Conservation (phyloP, 2,888 invertebrate species). For the Drosophila buzzatii region DNA sequence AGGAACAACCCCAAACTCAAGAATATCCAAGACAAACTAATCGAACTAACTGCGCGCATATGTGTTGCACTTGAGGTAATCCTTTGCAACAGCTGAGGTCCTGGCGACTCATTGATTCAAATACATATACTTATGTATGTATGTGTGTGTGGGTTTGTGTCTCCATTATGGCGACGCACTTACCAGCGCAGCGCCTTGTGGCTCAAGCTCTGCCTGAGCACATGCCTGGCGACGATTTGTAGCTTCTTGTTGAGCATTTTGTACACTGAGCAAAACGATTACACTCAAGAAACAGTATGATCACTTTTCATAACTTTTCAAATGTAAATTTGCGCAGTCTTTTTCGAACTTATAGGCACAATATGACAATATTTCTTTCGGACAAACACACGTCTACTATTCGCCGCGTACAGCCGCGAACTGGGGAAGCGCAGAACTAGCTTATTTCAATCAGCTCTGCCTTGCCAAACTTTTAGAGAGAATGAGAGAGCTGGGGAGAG, state of each 20-base stretch:
- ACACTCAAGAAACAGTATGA: background rate
- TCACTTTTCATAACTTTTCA: slow-evolving; percentile 20
- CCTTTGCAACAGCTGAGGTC: background rate
- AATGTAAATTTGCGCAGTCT: background rate
- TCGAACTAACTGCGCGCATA: background rate
- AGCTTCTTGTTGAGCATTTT: slow-evolving; percentile 51
- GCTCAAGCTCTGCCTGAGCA: slow-evolving; percentile 33
- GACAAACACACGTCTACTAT: slow-evolving; percentile 27
- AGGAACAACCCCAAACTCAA: background rate
- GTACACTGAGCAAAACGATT: background rate
- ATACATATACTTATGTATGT: background rate
- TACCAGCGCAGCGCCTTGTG: slow-evolving; percentile 52
- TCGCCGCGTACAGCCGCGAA: slow-evolving; percentile 15
- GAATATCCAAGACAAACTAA: background rate
- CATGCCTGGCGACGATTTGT: slow-evolving; percentile 37
- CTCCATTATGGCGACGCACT: slow-evolving; percentile 13
- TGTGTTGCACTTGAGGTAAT: background rate
- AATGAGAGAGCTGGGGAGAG: background rate
- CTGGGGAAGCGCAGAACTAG: slow-evolving; percentile 6
- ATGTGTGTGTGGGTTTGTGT: slow-evolving; percentile 3
- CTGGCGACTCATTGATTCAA: background rate
- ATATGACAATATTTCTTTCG: background rate
- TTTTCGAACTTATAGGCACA: background rate
- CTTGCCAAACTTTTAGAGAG: background rate
- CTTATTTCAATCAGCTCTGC: slow-evolving; percentile 2